Conservation (phyloP, 2,113 vertebrate species). For the Camelus bactrianus region DNA sequence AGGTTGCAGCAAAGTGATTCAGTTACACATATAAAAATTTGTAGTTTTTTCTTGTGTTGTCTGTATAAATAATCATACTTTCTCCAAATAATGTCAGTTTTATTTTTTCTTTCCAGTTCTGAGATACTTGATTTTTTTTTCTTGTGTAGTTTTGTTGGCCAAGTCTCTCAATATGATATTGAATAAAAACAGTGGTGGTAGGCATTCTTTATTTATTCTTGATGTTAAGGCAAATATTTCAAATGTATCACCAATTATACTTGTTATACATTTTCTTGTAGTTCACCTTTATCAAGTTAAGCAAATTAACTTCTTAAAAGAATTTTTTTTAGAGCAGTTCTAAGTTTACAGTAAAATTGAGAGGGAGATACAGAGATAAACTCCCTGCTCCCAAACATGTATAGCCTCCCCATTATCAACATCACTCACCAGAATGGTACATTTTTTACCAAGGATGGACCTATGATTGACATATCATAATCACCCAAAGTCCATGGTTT, state of each 20-base stretch:
- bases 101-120: neutral
- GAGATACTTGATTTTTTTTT: neutral
- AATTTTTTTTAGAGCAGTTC: neutral
- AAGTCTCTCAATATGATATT: neutral
- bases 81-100: neutral
- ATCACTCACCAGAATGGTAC: neutral
- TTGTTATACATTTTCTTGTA: slow-evolving; percentile 9
- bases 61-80: neutral
- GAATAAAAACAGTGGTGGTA: neutral
- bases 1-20: no score
- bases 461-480: neutral
- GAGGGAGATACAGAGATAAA: neutral
- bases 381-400: neutral
- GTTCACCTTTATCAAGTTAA: neutral
- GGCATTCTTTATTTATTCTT: neutral
- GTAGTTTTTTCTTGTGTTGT: slow-evolving; percentile 2
- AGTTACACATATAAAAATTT: no score
- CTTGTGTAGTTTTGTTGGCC: neutral
- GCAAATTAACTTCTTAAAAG: neutral
- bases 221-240: neutral
- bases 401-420: neutral
- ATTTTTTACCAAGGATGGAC: neutral
- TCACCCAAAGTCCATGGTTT: neutral
- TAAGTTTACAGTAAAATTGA: neutral
- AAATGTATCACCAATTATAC: neutral